Evolutionary conservation across 2,888 invertebrate genomes (phyloP).

Genomic region (Chromoteleia sp.): DNA sequence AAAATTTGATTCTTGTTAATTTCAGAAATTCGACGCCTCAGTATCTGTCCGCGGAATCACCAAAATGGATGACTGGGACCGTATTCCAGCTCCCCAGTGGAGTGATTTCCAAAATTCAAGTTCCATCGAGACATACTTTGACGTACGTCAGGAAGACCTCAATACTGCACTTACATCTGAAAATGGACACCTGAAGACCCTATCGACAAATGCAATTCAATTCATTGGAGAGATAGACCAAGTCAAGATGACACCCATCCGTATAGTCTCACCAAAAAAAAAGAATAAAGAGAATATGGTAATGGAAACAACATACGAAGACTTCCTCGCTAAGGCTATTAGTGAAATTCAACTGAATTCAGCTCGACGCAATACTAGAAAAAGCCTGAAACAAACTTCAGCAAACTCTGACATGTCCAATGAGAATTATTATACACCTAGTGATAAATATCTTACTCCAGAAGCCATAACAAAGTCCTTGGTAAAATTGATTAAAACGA

Average conservation of each 20-base stretch:
- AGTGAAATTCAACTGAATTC: slow-evolving; percentile 73
- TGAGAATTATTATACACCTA: slow-evolving; percentile 69
- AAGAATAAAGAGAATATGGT: slow-evolving; percentile 60
- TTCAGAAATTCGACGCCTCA: too few species aligned
- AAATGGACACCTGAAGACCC: slow-evolving; percentile 30
- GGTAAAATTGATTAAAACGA: slow-evolving; percentile 40
- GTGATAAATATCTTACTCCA: slow-evolving; percentile 30
- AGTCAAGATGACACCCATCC: slow-evolving; percentile 69
- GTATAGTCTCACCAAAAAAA: slow-evolving; percentile 69
- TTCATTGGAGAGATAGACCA: slow-evolving; percentile 70
- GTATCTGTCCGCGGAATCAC: neutral
- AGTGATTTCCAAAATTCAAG: slow-evolving; percentile 77
- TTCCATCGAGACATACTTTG: slow-evolving; percentile 75
- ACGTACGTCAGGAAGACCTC: slow-evolving; percentile 55
- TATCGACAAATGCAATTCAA: slow-evolving; percentile 52
- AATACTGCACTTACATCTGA: neutral
- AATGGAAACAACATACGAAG: slow-evolving; percentile 71
- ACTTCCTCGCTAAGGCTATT: slow-evolving; percentile 72
- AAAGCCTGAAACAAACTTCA: slow-evolving; percentile 32
- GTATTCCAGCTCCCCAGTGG: slow-evolving; percentile 78
- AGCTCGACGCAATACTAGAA: slow-evolving; percentile 20
- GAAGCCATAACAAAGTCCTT: slow-evolving; percentile 40
- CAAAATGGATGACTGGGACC: slow-evolving; percentile 65
- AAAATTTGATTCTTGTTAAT: too few species aligned
- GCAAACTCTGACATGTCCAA: slow-evolving; percentile 41